Evolutionary conservation across 2,888 invertebrate species (phyloP).

Genomic region (Drosophila paracracens): DNA sequence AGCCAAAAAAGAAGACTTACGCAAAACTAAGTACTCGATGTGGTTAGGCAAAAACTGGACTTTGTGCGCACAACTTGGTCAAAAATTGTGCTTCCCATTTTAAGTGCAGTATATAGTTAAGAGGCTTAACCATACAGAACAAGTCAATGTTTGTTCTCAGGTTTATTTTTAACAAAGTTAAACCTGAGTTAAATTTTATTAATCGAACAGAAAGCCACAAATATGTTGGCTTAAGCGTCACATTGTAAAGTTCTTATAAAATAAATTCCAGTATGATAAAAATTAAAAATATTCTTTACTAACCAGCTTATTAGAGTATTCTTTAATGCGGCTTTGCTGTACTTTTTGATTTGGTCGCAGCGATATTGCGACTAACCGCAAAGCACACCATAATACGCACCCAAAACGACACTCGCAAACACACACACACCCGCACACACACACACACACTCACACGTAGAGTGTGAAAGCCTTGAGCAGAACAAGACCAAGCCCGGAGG

Average conservation of each 20-base stretch:
- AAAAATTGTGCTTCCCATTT: background rate
- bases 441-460: conserved; percentile 1
- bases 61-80: background rate
- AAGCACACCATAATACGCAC: conserved; percentile 77
- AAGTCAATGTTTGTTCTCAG: background rate
- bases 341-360: conserved; percentile 17
- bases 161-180: background rate
- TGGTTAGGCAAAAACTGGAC: background rate
- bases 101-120: background rate
- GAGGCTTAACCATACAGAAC: background rate
- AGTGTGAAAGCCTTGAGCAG: conserved; percentile 41
- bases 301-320: conserved; percentile 52
- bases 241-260: background rate
- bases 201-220: background rate
- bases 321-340: conserved; percentile 39
- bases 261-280: background rate
- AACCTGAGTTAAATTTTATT: background rate
- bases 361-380: conserved; percentile 63
- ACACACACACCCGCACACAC: conserved; percentile 11
- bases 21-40: background rate
- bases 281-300: conserved; percentile 6
- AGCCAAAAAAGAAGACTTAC: background rate
- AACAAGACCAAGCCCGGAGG: conserved; percentile 46
- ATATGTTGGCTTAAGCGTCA: background rate
- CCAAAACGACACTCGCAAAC: conserved; percentile 59